Base-by-base conservation (phyloP, 2,113 vertebrate genomes). In the Struthidea cinerea region DNA sequence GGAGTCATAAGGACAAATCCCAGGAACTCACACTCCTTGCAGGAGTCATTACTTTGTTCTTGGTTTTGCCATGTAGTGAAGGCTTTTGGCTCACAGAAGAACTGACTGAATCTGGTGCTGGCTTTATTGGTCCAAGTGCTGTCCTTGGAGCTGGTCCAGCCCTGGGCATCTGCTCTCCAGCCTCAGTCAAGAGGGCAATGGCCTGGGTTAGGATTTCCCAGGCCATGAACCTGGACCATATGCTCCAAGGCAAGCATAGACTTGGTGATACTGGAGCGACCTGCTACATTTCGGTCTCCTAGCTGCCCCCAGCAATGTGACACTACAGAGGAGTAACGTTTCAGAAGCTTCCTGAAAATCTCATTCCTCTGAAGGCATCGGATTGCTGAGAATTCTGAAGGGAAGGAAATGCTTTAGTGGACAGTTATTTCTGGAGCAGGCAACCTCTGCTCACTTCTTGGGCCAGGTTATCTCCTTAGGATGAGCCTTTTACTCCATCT, bases 341-440 rank as follows among this genome's bases (percentile, higher is more conserved):
- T 61, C 41, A 41, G 86, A 59, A 64, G 50, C 73, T 95, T 96
- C 87, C 91, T 74, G 32, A 69, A 73, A 67, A 64, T 61, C 71
- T 74, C 63, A 44, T 88, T 96, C 83, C 53, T 60, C 80, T n/a
- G 57, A 69, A 83, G 83, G 91, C 57, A 61, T 85, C 0, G 0
- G 37, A 26, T 93, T 56, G 53, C 89, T 30, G 68, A 70, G 83
- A 76, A 56, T 39, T 83, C 75, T 71, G 75, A 32, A 60, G 63
- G 71, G 74, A 87, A 90, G 89, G 91, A 90, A 88, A 49, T 84
- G 76, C 89, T 90, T 92, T 33, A 39, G 63, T 19, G 41, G 44
- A 15, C 21, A 78, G 57, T 75, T 88, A 90, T 94, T 96, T 92
- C 77, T 94, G 89, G 71, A 90, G 79, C 44, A 61, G n/a, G 60